A percentile compares a stretch with the other conserved stretches of the same genome.
Conservation (phyloP, 1,140 invertebrate species). For the Aphidius ervi region DNA sequence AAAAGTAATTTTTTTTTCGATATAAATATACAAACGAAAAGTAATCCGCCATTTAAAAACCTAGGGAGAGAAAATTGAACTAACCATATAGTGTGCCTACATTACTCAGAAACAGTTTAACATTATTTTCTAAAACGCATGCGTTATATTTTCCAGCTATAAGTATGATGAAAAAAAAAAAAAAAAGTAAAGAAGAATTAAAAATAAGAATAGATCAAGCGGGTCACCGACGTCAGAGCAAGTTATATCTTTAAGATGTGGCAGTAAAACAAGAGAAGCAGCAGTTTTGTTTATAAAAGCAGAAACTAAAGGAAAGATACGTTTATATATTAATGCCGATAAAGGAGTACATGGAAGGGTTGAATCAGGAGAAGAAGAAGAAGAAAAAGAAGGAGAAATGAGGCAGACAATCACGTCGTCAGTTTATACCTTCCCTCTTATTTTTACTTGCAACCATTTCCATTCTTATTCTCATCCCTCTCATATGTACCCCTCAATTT, state of each 20-base stretch:
- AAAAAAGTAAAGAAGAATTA: constrained; percentile 20
- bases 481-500: neutral
- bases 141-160: no score
- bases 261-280: constrained; percentile 8
- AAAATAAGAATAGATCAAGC: constrained; percentile 23
- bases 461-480: constrained; percentile 4
- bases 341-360: no score
- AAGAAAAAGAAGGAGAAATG: constrained; percentile 17
- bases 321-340: no score
- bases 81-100: no score
- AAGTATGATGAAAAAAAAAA: constrained; percentile 16
- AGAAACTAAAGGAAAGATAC: neutral
- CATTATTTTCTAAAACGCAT: no score
- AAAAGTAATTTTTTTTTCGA: no score
- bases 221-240: constrained; percentile 37
- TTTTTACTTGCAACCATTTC: neutral
- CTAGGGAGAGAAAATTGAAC: no score
- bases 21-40: no score
- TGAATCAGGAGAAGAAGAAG: constrained; percentile 3
- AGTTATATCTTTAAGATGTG: constrained; percentile 33
- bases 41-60: no score
- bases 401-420: constrained; percentile 33
- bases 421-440: constrained; percentile 20
- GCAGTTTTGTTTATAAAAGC: neutral
- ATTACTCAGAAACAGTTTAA: no score